These are phyloP conservation scores for Paracanthobrama guichenoti DNA, from an alignment of 2,113 vertebrate genomes.

Conservation along the genomic window DNA sequence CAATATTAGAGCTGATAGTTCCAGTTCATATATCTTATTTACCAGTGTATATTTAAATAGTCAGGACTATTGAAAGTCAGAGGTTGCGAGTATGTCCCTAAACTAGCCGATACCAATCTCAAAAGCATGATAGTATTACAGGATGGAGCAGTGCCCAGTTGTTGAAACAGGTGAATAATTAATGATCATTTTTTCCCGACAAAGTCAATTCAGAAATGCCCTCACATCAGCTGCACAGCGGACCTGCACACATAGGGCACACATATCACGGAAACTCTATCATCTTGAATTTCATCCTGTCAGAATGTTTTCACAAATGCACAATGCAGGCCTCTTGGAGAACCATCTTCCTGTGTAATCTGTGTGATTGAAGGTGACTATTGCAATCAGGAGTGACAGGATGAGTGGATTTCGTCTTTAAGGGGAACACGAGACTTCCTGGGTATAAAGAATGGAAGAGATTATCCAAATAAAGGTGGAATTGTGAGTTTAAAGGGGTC, in stretches of 20 bases:
- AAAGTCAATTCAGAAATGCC: conserved; percentile 50
- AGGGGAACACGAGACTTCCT: not conserved
- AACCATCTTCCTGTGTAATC: conserved; percentile 20
- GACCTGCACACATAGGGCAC: not conserved
- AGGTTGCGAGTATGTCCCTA: conserved; percentile 9
- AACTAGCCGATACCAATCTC: conserved; percentile 29
- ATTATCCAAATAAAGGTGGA: conserved; percentile 21
- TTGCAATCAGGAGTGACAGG: not conserved
- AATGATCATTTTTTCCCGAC: conserved; percentile 64
- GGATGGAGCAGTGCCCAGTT: conserved; percentile 64
- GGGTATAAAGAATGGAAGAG: conserved; percentile 5
- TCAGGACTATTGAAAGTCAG: conserved; percentile 36
- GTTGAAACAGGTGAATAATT: conserved; percentile 72
- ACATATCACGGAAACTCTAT: not conserved
- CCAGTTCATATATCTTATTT: conserved; percentile 15
- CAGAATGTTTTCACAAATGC: conserved; percentile 40
- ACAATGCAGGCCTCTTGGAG: not conserved
- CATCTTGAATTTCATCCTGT: conserved; percentile 42
- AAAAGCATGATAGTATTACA: conserved; percentile 59
- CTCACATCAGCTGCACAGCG: conserved; percentile 20
- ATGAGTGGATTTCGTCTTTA: not conserved
- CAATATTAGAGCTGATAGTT: conserved; percentile 9
- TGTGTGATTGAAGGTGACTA: conserved; percentile 31
- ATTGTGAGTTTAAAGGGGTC: conserved; percentile 23
- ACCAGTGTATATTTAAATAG: not conserved